Percentiles rank a stretch among this genome's conserved stretches.
Conservation (phyloP, 30 jellyfish, hydroid and myxozoan genomes). For the Cassiopea andromeda region DNA sequence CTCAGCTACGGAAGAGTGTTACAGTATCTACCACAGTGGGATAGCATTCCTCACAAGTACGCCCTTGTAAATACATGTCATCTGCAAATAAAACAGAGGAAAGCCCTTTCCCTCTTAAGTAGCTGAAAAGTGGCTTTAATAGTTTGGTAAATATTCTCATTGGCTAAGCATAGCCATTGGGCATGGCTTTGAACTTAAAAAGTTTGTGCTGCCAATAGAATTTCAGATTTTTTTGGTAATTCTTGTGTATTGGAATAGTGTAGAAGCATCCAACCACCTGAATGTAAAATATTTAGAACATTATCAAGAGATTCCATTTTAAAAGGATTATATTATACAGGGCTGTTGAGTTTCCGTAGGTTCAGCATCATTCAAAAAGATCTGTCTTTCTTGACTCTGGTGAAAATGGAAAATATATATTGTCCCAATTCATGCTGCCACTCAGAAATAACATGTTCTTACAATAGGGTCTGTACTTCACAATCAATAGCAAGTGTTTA, state of each 20-base stretch:
- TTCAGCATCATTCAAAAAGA: slow-evolving; percentile 51
- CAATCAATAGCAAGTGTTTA: neutral
- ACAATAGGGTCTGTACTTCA: slow-evolving; percentile 2
- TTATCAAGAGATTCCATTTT: slow-evolving; percentile 59
- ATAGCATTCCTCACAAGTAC: slow-evolving; percentile 49
- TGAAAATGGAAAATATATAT: slow-evolving; percentile 31
- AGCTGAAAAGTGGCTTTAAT: slow-evolving; percentile 52
- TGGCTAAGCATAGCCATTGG: slow-evolving; percentile 56
- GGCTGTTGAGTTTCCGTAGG: slow-evolving; percentile 11
- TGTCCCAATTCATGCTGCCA: slow-evolving; percentile 9
- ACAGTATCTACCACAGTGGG: slow-evolving; percentile 34
- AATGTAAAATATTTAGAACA: slow-evolving; percentile 33
- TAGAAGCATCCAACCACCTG: slow-evolving; percentile 52
- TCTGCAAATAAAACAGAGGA: slow-evolving; percentile 51
- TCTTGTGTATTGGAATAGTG: slow-evolving; percentile 13
- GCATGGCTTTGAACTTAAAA: slow-evolving; percentile 9
- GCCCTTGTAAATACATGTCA: slow-evolving; percentile 44
- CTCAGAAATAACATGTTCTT: slow-evolving; percentile 4
- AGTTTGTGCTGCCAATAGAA: neutral
- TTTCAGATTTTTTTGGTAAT: slow-evolving; percentile 40
- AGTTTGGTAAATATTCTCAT: slow-evolving; percentile 57
- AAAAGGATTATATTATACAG: slow-evolving; percentile 37
- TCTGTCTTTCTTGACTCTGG: slow-evolving; percentile 55
- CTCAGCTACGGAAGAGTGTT: slow-evolving; percentile 21
- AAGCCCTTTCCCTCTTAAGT: slow-evolving; percentile 33